These are phyloP conservation scores for Platysteira castanea DNA, from an alignment of 2,113 vertebrate species.

Conservation along the genomic window DNA sequence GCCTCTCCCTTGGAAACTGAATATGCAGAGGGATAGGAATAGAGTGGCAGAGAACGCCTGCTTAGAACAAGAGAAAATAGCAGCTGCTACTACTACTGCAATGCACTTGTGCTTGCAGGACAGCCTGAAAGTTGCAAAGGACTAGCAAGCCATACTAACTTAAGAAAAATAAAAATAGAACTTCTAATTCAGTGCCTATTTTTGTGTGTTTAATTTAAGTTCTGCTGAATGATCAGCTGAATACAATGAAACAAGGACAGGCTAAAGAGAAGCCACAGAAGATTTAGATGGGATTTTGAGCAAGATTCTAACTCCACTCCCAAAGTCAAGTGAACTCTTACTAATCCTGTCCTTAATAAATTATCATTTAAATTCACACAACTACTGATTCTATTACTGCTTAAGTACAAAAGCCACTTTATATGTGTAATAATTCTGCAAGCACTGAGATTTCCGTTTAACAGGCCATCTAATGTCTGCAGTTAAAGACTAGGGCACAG, in stretches of 20 bases:
- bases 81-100: neutral
- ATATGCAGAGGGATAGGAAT: neutral
- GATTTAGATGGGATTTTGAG: neutral
- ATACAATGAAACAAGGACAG: neutral
- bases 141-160: neutral
- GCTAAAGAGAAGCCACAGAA: neutral
- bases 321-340: neutral
- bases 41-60: neutral
- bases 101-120: neutral
- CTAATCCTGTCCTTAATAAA: neutral
- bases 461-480: neutral
- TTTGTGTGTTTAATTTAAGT: neutral
- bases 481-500: neutral
- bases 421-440: neutral
- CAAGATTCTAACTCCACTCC: neutral
- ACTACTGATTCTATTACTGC: neutral
- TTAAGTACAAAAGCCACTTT: neutral
- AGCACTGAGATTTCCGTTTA: neutral
- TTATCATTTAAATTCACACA: neutral
- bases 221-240: neutral
- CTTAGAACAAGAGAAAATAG: constrained; percentile 19
- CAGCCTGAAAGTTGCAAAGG: neutral
- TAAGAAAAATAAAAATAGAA: neutral
- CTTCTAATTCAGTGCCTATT: neutral
- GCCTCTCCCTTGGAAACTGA: neutral